A percentile compares a stretch with the other conserved stretches of the same genome.
Conservation (phyloP, 2,888 invertebrate species). For the Drosophila limbata region DNA sequence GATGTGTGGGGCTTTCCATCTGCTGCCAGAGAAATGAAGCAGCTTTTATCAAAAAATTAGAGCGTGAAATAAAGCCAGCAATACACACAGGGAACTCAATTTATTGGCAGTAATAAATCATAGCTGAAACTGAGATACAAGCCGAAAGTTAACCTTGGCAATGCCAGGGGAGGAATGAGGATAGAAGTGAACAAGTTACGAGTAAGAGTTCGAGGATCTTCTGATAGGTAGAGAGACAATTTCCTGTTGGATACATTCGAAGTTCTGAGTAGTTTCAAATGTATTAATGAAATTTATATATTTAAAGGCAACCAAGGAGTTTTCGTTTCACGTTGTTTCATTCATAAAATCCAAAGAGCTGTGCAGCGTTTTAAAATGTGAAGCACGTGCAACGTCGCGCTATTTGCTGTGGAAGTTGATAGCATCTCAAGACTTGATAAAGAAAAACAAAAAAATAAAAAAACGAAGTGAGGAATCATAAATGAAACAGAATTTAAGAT, state of each 20-base stretch:
- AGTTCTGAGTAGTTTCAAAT: constrained; percentile 14
- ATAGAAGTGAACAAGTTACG: neutral
- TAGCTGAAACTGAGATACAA: constrained; percentile 33
- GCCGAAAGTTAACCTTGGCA: constrained; percentile 41
- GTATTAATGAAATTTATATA: constrained; percentile 50
- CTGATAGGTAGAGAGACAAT: neutral
- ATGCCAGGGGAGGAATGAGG: constrained; percentile 1
- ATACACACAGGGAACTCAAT: constrained; percentile 46
- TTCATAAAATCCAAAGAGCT: constrained; percentile 59
- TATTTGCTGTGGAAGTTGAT: constrained; percentile 60
- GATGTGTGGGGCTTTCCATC: constrained; percentile 54
- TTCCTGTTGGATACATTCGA: constrained; percentile 40
- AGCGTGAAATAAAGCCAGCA: constrained; percentile 68
- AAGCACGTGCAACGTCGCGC: constrained; percentile 62
- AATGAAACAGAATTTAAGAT: constrained; percentile 73
- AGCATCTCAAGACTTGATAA: constrained; percentile 51
- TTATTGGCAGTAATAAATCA: constrained; percentile 73
- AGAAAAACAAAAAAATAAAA: constrained; percentile 7
- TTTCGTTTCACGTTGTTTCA: constrained; percentile 45
- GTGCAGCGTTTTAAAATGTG: constrained; percentile 53
- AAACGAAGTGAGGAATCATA: constrained; percentile 32
- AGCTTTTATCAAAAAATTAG: constrained; percentile 74
- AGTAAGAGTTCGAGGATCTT: constrained; percentile 1
- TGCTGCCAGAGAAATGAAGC: constrained; percentile 48
- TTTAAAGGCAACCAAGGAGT: constrained; percentile 18